These are phyloP conservation scores for Pandemis heparana DNA, from an alignment of 2,888 invertebrate genomes.

Conservation along the genomic window DNA sequence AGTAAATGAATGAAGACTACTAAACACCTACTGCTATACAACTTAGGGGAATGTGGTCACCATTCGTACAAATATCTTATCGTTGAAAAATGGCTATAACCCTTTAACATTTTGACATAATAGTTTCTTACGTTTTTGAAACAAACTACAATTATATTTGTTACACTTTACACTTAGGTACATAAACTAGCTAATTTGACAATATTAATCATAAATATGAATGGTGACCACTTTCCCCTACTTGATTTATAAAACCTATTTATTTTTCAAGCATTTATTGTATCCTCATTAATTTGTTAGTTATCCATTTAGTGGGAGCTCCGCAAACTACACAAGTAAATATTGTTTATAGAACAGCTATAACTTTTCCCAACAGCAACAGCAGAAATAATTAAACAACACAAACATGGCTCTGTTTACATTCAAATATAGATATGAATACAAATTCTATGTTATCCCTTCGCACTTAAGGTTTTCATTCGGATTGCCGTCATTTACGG, in stretches of 20 bases:
- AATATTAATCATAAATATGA: too few relatives aligned
- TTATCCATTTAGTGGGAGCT: too few relatives aligned
- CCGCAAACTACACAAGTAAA: neutral
- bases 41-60: too few relatives aligned
- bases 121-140: too few relatives aligned
- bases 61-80: too few relatives aligned
- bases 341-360: neutral
- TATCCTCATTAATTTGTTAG: neutral
- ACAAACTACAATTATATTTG: too few relatives aligned
- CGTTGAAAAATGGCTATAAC: too few relatives aligned
- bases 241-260: neutral
- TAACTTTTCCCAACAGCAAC: neutral
- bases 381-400: neutral
- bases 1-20: neutral
- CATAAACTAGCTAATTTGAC: too few relatives aligned
- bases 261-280: neutral
- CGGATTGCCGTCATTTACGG: slow-evolving; percentile 34
- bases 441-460: slow-evolving; percentile 18
- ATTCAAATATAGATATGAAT: slow-evolving; percentile 31
- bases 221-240: too few relatives aligned
- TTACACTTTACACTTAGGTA: too few relatives aligned
- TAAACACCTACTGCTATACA: neutral
- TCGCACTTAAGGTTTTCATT: slow-evolving; percentile 20
- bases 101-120: too few relatives aligned
- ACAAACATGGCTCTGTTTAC: slow-evolving; percentile 16